These are phyloP conservation scores for Brachypteracias leptosomus DNA, from an alignment of 2,113 vertebrate species.

Conservation along the genomic window DNA sequence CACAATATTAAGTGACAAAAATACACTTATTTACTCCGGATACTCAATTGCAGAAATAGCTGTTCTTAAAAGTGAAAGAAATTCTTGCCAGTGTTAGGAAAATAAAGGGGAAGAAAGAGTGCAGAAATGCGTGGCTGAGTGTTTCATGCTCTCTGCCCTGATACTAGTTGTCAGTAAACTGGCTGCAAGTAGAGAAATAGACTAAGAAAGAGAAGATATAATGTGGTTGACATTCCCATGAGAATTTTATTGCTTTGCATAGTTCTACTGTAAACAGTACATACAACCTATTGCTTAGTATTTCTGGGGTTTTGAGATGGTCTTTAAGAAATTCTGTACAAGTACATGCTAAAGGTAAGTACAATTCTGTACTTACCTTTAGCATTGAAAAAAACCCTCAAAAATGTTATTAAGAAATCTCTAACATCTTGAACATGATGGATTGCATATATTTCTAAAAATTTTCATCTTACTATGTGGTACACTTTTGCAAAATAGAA, in stretches of 20 bases:
- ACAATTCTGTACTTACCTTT: background rate
- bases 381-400: background rate
- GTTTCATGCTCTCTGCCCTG: background rate
- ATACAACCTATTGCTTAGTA: background rate
- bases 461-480: background rate
- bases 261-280: background rate
- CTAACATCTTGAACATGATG: background rate
- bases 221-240: background rate
- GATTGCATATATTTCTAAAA: background rate
- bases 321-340: background rate
- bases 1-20: background rate
- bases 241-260: background rate
- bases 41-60: slow-evolving; percentile 4
- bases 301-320: background rate
- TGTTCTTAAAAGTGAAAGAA: slow-evolving; percentile 7
- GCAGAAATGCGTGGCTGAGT: background rate
- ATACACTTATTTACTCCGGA: background rate
- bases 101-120: slow-evolving; percentile 44
- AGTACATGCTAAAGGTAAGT: background rate
- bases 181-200: background rate
- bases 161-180: background rate
- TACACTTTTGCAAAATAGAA: background rate
- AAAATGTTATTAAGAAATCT: background rate
- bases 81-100: slow-evolving; percentile 27
- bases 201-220: background rate